These are phyloP conservation scores for Drosophila antonietae DNA, from an alignment of 2,888 invertebrate genomes.

Conservation along the genomic window DNA sequence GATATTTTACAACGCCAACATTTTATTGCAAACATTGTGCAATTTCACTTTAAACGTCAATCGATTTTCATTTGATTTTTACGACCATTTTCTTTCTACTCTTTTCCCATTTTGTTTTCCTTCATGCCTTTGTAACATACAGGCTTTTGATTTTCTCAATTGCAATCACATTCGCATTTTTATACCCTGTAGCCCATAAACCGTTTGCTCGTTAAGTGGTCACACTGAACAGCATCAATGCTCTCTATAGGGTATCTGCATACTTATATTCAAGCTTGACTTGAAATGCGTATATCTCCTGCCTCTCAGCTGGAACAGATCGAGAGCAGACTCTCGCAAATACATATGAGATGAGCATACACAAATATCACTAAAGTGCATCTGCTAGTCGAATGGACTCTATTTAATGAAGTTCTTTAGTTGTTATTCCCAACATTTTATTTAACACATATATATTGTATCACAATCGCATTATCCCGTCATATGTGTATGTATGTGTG, in stretches of 20 bases:
- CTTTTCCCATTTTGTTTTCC: conserved; percentile 1
- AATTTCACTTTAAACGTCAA: conserved; percentile 78
- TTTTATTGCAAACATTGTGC: conserved; percentile 78
- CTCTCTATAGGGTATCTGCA: background rate
- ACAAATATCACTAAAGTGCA: too few relatives aligned
- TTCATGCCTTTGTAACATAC: conserved; percentile 30
- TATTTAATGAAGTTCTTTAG: background rate
- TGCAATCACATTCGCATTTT: conserved; percentile 35
- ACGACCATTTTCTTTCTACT: conserved; percentile 51
- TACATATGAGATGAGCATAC: too few relatives aligned
- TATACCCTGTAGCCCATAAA: conserved; percentile 24
- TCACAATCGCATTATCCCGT: conserved; percentile 25
- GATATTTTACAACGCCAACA: conserved; percentile 76
- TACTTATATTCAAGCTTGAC: background rate
- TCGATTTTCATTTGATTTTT: conserved; percentile 78
- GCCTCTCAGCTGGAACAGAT: too few relatives aligned
- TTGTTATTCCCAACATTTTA: conserved; percentile 28
- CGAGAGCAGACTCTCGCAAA: too few relatives aligned
- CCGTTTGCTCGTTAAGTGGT: background rate
- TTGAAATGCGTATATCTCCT: too few relatives aligned
- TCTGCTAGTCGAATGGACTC: background rate
- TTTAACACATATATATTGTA: conserved; percentile 36
- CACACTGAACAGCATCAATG: background rate
- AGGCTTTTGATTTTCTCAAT: conserved; percentile 52
- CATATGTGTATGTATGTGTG: conserved; percentile 10